Conservation (phyloP, 1,140 invertebrate species). For the Cryptotermes secundus region DNA sequence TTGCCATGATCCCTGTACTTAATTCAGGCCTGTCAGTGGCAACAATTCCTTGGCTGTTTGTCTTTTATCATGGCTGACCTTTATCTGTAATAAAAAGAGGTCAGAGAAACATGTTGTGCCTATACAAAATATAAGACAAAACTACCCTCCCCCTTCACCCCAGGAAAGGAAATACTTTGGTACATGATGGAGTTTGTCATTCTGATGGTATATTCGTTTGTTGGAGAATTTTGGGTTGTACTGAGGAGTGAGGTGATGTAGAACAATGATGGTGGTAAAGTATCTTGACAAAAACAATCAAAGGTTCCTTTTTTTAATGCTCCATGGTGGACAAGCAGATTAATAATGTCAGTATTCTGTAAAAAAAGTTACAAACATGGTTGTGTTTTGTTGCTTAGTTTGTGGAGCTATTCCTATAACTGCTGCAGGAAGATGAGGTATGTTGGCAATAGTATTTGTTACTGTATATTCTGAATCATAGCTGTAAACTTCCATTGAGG, state of each 20-base stretch:
- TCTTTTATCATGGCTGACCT: background rate
- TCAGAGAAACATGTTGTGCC: background rate
- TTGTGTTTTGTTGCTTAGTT: slow-evolving; percentile 2
- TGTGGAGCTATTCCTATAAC: background rate
- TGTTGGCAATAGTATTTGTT: slow-evolving; percentile 37
- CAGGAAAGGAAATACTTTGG: background rate
- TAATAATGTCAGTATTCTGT: slow-evolving; percentile 1
- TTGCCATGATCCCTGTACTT: background rate
- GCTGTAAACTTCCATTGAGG: slow-evolving; percentile 25
- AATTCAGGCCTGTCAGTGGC: background rate
- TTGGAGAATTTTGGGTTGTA: background rate
- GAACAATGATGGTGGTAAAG: background rate
- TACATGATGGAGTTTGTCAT: background rate
- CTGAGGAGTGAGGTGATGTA: background rate
- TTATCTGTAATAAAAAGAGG: background rate
- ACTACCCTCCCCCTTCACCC: background rate
- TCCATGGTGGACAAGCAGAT: background rate
- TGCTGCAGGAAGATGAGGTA: background rate
- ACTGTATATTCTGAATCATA: slow-evolving; percentile 30
- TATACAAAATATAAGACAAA: slow-evolving; percentile 8
- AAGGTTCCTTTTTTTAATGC: background rate
- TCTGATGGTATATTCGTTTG: background rate
- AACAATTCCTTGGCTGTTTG: background rate
- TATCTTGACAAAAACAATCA: background rate
- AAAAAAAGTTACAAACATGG: background rate